Percentiles rank a stretch among this genome's conserved stretches.
phyloP scores from a whole-genome alignment of 2,113 vertebrate species.

The Chaenogobius annularis region DNA sequence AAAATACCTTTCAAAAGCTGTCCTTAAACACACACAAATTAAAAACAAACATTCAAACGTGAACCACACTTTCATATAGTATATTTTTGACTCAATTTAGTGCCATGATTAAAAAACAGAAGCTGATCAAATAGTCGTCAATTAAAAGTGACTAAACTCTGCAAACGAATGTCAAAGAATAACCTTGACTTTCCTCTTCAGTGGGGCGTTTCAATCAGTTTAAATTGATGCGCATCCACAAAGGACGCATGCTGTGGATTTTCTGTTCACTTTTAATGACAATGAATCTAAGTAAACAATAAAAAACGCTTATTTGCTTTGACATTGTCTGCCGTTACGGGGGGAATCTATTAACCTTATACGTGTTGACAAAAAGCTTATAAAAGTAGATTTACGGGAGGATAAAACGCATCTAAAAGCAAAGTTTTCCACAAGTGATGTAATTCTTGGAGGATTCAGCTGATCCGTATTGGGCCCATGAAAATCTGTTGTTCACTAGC shows the following conservation, averaged over 20 bases:
- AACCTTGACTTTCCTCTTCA: neutral
- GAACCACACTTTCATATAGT: too few relatives aligned
- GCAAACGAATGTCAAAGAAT: neutral
- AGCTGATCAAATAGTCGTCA: too few relatives aligned
- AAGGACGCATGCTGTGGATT: too few relatives aligned
- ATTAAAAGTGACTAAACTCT: neutral
- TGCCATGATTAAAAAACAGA: too few relatives aligned
- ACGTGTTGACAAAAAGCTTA: neutral
- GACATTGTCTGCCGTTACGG: neutral
- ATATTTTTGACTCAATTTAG: too few relatives aligned
- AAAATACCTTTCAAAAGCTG: too few relatives aligned
- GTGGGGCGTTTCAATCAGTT: neutral
- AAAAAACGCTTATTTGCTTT: constrained; percentile 2
- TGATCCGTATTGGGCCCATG: constrained; percentile 17
- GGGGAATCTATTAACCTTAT: constrained; percentile 18
- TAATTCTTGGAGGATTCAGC: neutral
- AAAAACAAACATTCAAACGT: too few relatives aligned
- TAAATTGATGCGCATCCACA: neutral
- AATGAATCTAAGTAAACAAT: constrained; percentile 8
- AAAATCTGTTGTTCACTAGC: constrained; percentile 38
- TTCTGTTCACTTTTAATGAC: neutral
- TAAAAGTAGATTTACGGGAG: constrained; percentile 2
- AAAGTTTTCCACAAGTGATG: constrained; percentile 14
- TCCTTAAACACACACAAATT: too few relatives aligned
- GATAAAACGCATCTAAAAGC: constrained; percentile 12